These are phyloP conservation scores for Brachylomia viminalis DNA, from an alignment of 2,888 invertebrate genomes.

Conservation along the genomic window DNA sequence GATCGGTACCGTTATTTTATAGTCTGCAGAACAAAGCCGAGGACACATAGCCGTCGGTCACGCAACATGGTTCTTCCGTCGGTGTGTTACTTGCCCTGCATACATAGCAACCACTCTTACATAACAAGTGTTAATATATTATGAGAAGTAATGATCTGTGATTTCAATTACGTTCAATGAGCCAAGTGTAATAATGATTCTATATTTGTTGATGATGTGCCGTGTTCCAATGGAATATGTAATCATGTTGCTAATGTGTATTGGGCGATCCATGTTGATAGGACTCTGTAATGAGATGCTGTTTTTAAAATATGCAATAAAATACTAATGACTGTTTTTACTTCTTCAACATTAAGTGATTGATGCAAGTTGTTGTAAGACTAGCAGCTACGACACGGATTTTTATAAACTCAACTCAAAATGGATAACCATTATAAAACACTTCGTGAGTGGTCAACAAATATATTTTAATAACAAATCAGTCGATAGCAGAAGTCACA, in stretches of 20 bases:
- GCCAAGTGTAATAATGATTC: conserved; percentile 48
- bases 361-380: conserved; percentile 32
- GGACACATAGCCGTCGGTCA: conserved; percentile 78
- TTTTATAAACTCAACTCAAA: conserved; percentile 26
- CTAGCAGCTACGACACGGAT: conserved; percentile 1
- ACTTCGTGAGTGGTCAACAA: conserved; percentile 16
- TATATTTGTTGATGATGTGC: conserved; percentile 55
- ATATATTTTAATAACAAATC: conserved; percentile 39
- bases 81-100: conserved; percentile 79
- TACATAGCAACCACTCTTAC: conserved; percentile 72
- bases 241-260: conserved; percentile 56
- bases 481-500: conserved; percentile 58
- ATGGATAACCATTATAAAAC: conserved; percentile 8
- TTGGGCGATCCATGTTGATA: conserved; percentile 54
- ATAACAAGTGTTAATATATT: conserved; percentile 41
- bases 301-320: conserved; percentile 58
- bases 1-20: conserved; percentile 74
- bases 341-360: conserved; percentile 12
- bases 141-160: conserved; percentile 37
- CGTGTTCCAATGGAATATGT: conserved; percentile 46
- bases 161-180: conserved; percentile 52
- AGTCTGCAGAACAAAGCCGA: conserved; percentile 73
- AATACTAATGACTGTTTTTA: conserved; percentile 54
- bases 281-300: conserved; percentile 45
- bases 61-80: conserved; percentile 79